phyloP scores from a whole-genome alignment of 1,140 invertebrate species.

The Archegozetes longisetosus region DNA sequence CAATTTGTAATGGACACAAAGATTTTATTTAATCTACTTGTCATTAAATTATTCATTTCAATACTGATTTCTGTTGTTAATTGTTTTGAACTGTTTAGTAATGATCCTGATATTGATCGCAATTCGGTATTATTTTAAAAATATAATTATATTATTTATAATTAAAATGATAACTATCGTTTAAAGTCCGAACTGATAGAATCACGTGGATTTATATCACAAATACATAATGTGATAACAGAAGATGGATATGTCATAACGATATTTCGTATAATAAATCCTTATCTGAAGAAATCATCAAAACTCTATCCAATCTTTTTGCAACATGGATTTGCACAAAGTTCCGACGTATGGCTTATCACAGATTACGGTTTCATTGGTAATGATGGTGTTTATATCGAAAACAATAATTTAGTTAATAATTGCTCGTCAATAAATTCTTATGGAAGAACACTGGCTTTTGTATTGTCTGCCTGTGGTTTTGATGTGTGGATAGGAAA shows the following conservation, averaged over 20 bases:
- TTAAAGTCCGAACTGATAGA: constrained; percentile 17
- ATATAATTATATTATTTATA: not conserved
- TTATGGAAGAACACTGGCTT: constrained; percentile 24
- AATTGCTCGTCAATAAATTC: constrained; percentile 26
- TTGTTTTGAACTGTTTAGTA: constrained; percentile 10
- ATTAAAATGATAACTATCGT: not conserved
- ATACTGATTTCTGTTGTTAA: not conserved
- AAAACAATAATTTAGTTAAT: constrained; percentile 26
- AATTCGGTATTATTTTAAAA: not conserved
- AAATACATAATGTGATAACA: constrained; percentile 44
- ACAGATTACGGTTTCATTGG: constrained; percentile 35
- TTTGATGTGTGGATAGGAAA: constrained; percentile 38
- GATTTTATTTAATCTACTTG: too few species aligned
- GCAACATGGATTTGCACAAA: constrained; percentile 15
- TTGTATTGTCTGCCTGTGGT: constrained; percentile 23
- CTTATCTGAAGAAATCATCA: not conserved
- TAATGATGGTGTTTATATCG: not conserved
- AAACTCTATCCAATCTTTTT: constrained; percentile 9
- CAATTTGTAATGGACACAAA: too few species aligned
- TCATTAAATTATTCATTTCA: too few species aligned
- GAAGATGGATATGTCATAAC: constrained; percentile 54
- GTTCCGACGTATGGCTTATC: constrained; percentile 2
- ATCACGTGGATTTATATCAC: constrained; percentile 41
- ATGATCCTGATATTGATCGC: constrained; percentile 8
- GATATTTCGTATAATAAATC: constrained; percentile 43